Evolutionary conservation across 1,140 invertebrate species (phyloP).

Genomic region (Hylaeus anthracinus): DNA sequence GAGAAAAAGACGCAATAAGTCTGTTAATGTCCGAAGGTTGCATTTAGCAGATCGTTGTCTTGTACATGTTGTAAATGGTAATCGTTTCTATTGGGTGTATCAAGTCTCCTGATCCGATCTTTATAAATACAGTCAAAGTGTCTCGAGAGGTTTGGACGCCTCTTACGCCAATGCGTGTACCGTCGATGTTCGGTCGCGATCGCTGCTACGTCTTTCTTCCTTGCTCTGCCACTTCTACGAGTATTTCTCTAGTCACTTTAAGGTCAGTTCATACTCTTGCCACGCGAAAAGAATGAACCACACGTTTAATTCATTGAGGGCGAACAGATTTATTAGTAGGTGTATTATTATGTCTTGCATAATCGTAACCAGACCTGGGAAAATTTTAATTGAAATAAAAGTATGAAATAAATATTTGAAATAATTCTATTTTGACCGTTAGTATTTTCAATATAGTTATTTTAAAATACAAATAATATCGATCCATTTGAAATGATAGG

Average conservation of each 20-base stretch:
- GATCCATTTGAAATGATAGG: too few species aligned
- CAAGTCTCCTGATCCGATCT: not conserved
- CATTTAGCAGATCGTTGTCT: slow-evolving; percentile 20
- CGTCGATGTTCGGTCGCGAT: slow-evolving; percentile 3
- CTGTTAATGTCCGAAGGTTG: slow-evolving; percentile 14
- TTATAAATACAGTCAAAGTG: not conserved
- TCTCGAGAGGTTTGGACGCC: too few species aligned
- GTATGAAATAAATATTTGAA: too few species aligned
- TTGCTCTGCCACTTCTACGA: slow-evolving; percentile 3
- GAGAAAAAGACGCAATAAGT: slow-evolving; percentile 13
- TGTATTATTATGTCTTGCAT: too few species aligned
- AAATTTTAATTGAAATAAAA: too few species aligned
- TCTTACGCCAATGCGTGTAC: slow-evolving; percentile 33
- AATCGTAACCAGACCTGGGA: too few species aligned
- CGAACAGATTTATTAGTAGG: too few species aligned
- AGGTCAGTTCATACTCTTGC: slow-evolving; percentile 20
- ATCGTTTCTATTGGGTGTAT: slow-evolving; percentile 20
- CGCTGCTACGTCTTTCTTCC: slow-evolving; percentile 7
- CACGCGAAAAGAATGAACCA: too few species aligned
- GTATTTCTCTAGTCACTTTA: slow-evolving; percentile 20
- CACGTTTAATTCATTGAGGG: too few species aligned
- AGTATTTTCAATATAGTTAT: too few species aligned
- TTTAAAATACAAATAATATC: too few species aligned
- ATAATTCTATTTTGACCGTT: too few species aligned
- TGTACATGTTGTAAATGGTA: slow-evolving; percentile 30